These are phyloP conservation scores for Plecotus auritus DNA, from an alignment of 2,113 vertebrate genomes.

Conservation along the genomic window DNA sequence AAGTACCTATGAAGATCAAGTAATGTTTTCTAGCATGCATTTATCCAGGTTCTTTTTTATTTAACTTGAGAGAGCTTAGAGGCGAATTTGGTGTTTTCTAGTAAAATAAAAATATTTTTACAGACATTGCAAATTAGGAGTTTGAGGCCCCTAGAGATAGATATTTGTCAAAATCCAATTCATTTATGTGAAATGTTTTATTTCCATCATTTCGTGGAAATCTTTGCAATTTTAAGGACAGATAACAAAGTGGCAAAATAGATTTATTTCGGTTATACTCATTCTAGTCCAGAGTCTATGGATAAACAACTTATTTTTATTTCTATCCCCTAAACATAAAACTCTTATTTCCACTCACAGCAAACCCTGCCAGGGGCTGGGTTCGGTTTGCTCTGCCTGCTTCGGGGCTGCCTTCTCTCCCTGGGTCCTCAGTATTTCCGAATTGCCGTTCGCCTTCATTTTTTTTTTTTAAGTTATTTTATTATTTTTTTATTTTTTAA, in stretches of 20 bases:
- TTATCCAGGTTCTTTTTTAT: neutral
- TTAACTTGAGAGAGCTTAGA: neutral
- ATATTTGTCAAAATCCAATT: neutral
- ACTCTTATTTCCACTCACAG: neutral
- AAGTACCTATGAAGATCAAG: neutral
- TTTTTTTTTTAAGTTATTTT: no score
- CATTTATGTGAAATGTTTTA: neutral
- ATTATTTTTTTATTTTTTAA: no score
- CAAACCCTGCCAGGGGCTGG: neutral
- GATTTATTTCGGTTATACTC: neutral
- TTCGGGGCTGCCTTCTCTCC: neutral
- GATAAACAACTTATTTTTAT: neutral
- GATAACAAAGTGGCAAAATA: neutral
- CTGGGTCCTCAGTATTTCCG: neutral
- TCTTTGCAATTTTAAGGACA: constrained; percentile 24
- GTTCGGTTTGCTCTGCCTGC: neutral
- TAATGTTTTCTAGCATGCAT: neutral
- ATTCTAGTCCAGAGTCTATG: neutral
- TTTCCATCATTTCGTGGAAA: constrained; percentile 59
- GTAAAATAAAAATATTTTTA: neutral
- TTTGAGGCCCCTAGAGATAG: neutral
- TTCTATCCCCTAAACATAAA: neutral
- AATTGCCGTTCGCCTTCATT: neutral
- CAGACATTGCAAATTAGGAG: neutral
- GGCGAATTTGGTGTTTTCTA: neutral